These are phyloP conservation scores for Cephus nigrinus DNA, from an alignment of 2,888 invertebrate genomes.

Conservation along the genomic window DNA sequence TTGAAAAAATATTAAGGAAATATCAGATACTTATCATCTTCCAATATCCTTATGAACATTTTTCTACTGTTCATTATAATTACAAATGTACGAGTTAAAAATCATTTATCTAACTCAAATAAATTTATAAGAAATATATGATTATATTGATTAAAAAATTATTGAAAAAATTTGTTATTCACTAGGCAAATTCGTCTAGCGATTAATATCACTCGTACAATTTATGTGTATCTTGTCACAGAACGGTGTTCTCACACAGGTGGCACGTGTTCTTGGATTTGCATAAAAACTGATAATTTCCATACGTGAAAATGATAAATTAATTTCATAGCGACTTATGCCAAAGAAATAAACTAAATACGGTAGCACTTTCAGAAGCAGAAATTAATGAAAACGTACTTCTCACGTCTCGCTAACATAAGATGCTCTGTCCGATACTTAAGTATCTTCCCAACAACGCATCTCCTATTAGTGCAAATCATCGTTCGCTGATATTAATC, in stretches of 20 bases:
- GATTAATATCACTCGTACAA: neutral
- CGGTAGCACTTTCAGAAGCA: neutral
- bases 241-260: neutral
- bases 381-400: neutral
- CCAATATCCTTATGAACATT: neutral
- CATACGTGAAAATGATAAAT: neutral
- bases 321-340: neutral
- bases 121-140: neutral
- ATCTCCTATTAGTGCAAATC: constrained; percentile 32
- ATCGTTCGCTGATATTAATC: constrained; percentile 35
- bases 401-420: neutral
- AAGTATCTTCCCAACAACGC: neutral
- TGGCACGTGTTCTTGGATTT: neutral
- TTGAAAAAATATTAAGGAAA: neutral
- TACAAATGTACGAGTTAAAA: neutral
- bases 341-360: neutral
- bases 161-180: neutral
- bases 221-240: neutral
- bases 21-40: no score
- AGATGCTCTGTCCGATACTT: neutral
- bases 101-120: neutral
- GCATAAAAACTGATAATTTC: neutral
- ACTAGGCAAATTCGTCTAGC: neutral
- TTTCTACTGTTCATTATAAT: neutral
- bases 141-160: neutral